Conservation (phyloP, 2,888 invertebrate genomes). For the Tortrix viridana region DNA sequence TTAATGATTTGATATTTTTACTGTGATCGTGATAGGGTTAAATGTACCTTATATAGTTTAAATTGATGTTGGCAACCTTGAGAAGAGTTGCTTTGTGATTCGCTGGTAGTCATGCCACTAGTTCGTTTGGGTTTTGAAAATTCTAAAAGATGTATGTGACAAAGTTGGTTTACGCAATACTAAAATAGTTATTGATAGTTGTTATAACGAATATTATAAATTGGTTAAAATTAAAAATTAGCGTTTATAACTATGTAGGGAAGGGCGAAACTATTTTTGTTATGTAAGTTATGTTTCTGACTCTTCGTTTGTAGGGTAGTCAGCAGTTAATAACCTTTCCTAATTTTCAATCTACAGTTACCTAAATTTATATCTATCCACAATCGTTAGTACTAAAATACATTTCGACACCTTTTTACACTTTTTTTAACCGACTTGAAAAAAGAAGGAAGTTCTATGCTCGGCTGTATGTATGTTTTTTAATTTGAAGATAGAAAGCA, state of each 20-base stretch:
- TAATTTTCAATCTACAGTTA: too few species aligned
- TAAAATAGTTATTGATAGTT: slow-evolving; percentile 33
- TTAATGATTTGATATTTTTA: slow-evolving; percentile 42
- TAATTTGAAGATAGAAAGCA: too few species aligned
- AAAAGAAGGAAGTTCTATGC: too few species aligned
- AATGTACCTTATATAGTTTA: slow-evolving; percentile 44
- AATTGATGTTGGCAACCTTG: slow-evolving; percentile 51
- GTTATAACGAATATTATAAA: slow-evolving; percentile 38
- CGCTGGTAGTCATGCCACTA: slow-evolving; percentile 41
- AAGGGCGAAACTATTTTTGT: too few species aligned
- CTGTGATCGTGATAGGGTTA: slow-evolving; percentile 49
- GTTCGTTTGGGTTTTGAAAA: slow-evolving; percentile 32
- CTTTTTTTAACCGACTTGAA: too few species aligned
- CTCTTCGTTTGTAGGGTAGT: too few species aligned
- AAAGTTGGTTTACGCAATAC: slow-evolving; percentile 38
- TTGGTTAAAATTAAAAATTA: slow-evolving; percentile 40
- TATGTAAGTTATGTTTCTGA: too few species aligned
- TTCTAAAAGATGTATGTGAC: slow-evolving; percentile 26
- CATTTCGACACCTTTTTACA: too few species aligned
- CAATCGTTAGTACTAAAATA: too few species aligned
- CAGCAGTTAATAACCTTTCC: too few species aligned
- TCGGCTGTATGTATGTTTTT: too few species aligned
- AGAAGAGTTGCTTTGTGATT: slow-evolving; percentile 50
- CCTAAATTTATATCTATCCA: too few species aligned
- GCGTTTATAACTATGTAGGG: slow-evolving; percentile 13